Conservation (phyloP, 2,888 invertebrate species). For the Gerris lacustris region DNA sequence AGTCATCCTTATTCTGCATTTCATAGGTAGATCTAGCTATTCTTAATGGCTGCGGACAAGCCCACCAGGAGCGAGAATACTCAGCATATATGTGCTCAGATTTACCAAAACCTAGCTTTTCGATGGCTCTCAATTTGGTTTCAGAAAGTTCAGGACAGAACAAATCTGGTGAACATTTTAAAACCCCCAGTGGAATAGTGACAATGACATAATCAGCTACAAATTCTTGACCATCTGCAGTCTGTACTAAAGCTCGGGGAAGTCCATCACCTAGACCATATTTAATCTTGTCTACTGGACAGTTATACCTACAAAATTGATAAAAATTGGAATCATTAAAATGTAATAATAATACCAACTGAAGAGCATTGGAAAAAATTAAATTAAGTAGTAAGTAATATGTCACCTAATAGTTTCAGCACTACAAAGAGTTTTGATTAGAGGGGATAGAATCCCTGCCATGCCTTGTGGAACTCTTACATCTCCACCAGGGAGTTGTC, state of each 20-base stretch:
- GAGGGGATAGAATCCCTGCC: conserved; percentile 53
- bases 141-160: conserved; percentile 59
- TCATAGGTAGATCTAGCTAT: conserved; percentile 34
- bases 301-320: conserved; percentile 2
- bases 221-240: conserved; percentile 57
- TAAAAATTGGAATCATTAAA: no score
- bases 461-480: conserved; percentile 53
- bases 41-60: conserved; percentile 42
- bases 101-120: conserved; percentile 53
- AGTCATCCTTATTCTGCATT: conserved; percentile 54
- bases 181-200: conserved; percentile 63
- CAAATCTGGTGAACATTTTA: conserved; percentile 60
- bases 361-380: no score
- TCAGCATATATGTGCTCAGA: conserved; percentile 67
- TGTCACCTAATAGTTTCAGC: neutral
- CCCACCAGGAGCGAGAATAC: conserved; percentile 61
- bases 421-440: conserved; percentile 47
- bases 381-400: no score
- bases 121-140: conserved; percentile 56
- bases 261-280: conserved; percentile 11
- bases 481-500: conserved; percentile 53
- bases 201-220: conserved; percentile 64
- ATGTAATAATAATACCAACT: no score
- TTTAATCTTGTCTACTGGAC: conserved; percentile 19
- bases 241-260: conserved; percentile 46